A percentile compares a stretch with the other conserved stretches of the same genome.
phyloP scores from a whole-genome alignment of 2,888 invertebrate species.

The Crematogaster levior region DNA sequence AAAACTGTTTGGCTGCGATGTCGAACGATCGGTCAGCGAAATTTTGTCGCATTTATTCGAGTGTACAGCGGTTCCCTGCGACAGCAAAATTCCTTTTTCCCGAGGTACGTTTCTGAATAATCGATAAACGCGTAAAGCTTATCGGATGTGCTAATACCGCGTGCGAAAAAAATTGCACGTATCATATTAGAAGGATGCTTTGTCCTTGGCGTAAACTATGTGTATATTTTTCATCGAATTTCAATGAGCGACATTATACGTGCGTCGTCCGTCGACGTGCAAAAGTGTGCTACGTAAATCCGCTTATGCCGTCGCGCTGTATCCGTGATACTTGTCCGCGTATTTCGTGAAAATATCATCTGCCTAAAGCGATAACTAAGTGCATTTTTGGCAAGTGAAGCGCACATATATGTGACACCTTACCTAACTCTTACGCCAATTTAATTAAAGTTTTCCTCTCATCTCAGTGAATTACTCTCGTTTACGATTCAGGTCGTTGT shows the following conservation, averaged over 20 bases:
- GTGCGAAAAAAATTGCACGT: slow-evolving; percentile 22
- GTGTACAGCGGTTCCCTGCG: background rate
- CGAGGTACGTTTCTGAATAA: slow-evolving; percentile 9
- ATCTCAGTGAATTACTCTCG: background rate
- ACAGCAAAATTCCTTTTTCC: background rate
- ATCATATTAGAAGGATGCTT: background rate
- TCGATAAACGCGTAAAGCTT: slow-evolving; percentile 21
- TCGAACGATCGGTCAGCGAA: background rate
- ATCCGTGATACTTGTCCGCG: slow-evolving; percentile 45
- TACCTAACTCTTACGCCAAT: slow-evolving; percentile 6
- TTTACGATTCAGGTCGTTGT: background rate
- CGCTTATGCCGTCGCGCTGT: slow-evolving; percentile 60
- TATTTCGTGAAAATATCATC: slow-evolving; percentile 55
- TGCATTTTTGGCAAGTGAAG: slow-evolving; percentile 31
- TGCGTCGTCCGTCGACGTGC: slow-evolving; percentile 4
- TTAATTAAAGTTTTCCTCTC: background rate
- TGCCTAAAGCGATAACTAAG: slow-evolving; percentile 63
- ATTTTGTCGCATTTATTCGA: background rate
- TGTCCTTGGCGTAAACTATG: slow-evolving; percentile 10
- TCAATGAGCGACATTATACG: slow-evolving; percentile 59
- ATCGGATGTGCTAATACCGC: background rate
- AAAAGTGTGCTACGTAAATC: slow-evolving; percentile 63
- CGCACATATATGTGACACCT: background rate
- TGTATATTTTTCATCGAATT: slow-evolving; percentile 63
- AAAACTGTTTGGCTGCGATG: background rate